Base-by-base conservation (phyloP, 2,888 invertebrate species). In the Drosophila kanekoi region DNA sequence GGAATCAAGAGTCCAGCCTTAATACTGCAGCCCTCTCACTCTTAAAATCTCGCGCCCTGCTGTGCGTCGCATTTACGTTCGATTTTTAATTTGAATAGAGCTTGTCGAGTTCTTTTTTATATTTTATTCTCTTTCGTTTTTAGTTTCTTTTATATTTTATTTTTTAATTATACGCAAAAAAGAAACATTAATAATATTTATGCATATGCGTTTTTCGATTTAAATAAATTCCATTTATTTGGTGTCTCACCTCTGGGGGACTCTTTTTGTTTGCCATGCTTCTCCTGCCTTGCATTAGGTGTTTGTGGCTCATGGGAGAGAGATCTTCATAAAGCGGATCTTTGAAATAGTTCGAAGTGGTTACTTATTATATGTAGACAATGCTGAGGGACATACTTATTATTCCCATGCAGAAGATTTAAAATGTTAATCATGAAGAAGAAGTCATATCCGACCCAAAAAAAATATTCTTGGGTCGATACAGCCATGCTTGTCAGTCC, bases 61-160 rank as follows among this genome's bases (percentile, higher is more conserved):
- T 87, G 86, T 88, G 86, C 83, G 62, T 72, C 83, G 81, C 86
- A 88, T 89, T 87, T 87, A 88, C 85, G 82, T 89, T 89, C 90
- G 77, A 86, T 89, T 88, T 90, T 90, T 90, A 88, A 88, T 88
- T 88, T 90, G 88, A 88, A 88, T 89, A 85, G 83, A 69, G 68
- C 57, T 63, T 70, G 60, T 59, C 72, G 45, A 61, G 57, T 70
- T 67, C 53, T 53, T 53, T 49, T 67, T 51, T 13, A 13, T 52
- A 40, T 57, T 59, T 71, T 28, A 44, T 54, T 23, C 38, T 8
- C 35, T 28, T 20, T 32, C 37, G 58, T 11, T 23, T 28, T 37
- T 18, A 16, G 23, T 38, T 63, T 23, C 14, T 43, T 33, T 51
- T 56, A 37, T 32, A 57, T 51, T 68, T 57, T 75, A 23, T 63